These are phyloP conservation scores for Campopleginae sp. DNA, from an alignment of 2,888 invertebrate genomes.

Conservation along the genomic window DNA sequence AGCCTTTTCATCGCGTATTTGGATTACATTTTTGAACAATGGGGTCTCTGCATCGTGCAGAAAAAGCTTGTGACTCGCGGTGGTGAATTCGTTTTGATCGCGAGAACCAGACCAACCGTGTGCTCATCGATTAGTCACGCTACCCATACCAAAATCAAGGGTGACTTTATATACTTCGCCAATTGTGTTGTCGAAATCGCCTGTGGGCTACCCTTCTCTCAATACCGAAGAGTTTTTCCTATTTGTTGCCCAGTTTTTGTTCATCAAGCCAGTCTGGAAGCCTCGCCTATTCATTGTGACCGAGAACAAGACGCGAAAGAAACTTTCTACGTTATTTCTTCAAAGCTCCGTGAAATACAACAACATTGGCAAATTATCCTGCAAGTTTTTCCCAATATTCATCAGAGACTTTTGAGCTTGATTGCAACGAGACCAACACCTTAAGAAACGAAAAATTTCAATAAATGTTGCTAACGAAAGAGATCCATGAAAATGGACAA, in stretches of 20 bases:
- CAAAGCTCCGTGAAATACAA: neutral
- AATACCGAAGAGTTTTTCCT: neutral
- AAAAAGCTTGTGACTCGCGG: slow-evolving; percentile 29
- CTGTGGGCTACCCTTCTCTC: slow-evolving; percentile 16
- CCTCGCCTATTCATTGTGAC: neutral
- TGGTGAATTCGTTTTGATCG: slow-evolving; percentile 75
- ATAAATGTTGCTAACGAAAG: no score
- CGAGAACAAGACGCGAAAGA: neutral
- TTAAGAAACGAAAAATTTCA: no score
- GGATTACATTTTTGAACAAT: slow-evolving; percentile 18
- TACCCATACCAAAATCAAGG: slow-evolving; percentile 79
- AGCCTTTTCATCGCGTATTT: slow-evolving; percentile 20
- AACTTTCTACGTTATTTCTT: neutral
- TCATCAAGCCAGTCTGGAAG: neutral
- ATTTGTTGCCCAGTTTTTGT: slow-evolving; percentile 16
- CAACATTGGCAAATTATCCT: neutral
- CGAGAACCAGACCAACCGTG: slow-evolving; percentile 78
- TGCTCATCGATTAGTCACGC: slow-evolving; percentile 83
- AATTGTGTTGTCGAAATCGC: slow-evolving; percentile 30
- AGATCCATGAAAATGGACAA: no score
- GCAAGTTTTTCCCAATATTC: no score
- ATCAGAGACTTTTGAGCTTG: no score
- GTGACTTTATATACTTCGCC: slow-evolving; percentile 69
- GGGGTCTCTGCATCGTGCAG: slow-evolving; percentile 12
- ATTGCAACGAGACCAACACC: no score